Base-by-base conservation (phyloP, 2,113 vertebrate species). In the Hemibagrus wyckioides region DNA sequence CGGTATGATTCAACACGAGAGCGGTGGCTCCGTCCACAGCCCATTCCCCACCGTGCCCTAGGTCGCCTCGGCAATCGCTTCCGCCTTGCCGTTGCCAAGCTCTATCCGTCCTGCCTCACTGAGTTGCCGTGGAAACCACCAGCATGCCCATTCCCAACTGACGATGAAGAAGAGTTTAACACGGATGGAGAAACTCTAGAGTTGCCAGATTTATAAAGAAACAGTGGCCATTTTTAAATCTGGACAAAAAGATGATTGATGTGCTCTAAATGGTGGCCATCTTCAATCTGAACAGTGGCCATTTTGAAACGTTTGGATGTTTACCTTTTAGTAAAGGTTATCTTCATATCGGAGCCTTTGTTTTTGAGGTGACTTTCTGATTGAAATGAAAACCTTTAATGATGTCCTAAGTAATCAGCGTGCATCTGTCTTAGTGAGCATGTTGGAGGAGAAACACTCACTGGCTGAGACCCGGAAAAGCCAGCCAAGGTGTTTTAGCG, bases 101-200 rank as follows among this genome's bases (percentile, higher is more conserved):
- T 99, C 0, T 99, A 99, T 92, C 99, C 99, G 0, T 99, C 99
- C 82, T 99, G 99, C 92, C 96, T 99, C 82, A 97, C 98, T 90
- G 99, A 99, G 86, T 98, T 98, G 59, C 97, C 97, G 0, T 99
- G 99, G 99, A 99, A 99, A 88, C 99, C 98, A 39, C 98, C 98
- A 4, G 97, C 98, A 0, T 99, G 97, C 90, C 96, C 99, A 75
- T 99, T 99, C 92, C 97, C 97, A n/a, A 95, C 96, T 0, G 98
- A 99, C 0, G 97, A 96, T 61, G 94, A 95, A 0, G 98, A 99
- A 90, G 98, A 97, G 88, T 99, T 99, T 33, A 57, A 36, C 52
- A 44, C 83, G 2, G 83, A 85, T 8, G 59, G 96, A 97, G 91
- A 94, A 15, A 56, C 83, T 8, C 33, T 85, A 2, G 83, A 85